These are phyloP conservation scores for Drosophila takahashii DNA, from an alignment of 1,140 invertebrate genomes.

Conservation along the genomic window DNA sequence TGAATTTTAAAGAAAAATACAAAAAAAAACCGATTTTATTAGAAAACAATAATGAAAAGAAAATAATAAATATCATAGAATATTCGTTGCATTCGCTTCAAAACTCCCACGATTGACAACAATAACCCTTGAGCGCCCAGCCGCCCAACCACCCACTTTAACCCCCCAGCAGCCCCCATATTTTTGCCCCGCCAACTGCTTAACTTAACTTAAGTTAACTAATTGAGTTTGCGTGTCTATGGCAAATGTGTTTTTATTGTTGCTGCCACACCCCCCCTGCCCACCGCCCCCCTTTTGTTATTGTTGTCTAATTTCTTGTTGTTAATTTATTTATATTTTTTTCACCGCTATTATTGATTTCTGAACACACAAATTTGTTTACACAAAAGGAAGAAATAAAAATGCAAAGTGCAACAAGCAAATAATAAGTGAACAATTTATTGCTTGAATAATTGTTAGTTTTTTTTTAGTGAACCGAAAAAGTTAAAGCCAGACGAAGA, in stretches of 20 bases:
- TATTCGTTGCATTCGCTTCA: not conserved
- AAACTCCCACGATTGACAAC: constrained; percentile 31
- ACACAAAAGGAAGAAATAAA: constrained; percentile 57
- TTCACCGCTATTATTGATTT: constrained; percentile 57
- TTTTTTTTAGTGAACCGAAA: constrained; percentile 26
- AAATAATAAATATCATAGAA: not conserved
- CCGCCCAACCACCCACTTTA: constrained; percentile 17
- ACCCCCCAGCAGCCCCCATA: not conserved
- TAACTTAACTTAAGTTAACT: constrained; percentile 58
- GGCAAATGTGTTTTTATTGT: constrained; percentile 61
- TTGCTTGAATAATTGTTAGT: constrained; percentile 59
- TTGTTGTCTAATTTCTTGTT: constrained; percentile 46
- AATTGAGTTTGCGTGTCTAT: constrained; percentile 79
- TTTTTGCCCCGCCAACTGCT: constrained; percentile 19
- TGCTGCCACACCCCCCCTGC: constrained; percentile 1
- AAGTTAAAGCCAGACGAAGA: constrained; percentile 33
- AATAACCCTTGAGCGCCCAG: constrained; percentile 18
- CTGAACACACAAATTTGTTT: constrained; percentile 60
- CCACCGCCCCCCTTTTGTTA: not conserved
- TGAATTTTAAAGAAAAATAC: not conserved
- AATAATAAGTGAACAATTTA: constrained; percentile 54
- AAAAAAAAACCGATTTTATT: too few species aligned
- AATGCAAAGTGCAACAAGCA: constrained; percentile 50
- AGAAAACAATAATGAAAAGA: not conserved
- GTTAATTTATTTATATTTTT: constrained; percentile 25